phyloP scores from a whole-genome alignment of 2,797 vertebrate genomes.

The Peromyscus eremicus region DNA sequence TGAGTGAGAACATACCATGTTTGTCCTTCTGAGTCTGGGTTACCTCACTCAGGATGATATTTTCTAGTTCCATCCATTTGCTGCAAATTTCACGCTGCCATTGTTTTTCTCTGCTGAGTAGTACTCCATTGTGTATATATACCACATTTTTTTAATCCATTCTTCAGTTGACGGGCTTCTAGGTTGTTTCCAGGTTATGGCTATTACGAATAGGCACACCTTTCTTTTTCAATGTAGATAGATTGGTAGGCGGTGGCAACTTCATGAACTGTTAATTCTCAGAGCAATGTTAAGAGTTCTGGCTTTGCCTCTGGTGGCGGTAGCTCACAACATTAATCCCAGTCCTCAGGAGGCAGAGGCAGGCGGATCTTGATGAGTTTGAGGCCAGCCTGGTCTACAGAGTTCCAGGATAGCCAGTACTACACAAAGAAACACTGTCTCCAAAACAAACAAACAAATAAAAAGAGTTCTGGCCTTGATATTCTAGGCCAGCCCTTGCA shows the following conservation, averaged over 20 bases:
- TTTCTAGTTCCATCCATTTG: no score
- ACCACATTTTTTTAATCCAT: no score
- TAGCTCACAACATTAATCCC: not conserved
- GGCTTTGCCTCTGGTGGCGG: not conserved
- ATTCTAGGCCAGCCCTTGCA: not conserved
- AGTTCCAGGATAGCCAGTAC: not conserved
- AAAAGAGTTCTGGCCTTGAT: not conserved
- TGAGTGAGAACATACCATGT: no score
- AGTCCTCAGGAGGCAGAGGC: not conserved
- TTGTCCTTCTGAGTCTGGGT: no score
- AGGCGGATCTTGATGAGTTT: not conserved
- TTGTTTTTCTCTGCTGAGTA: no score
- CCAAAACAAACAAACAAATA: not conserved
- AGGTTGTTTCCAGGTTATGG: no score
- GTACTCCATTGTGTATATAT: no score
- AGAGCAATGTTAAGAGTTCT: not conserved
- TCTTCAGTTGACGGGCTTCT: no score
- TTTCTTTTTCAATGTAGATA: not conserved
- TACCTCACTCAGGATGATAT: no score
- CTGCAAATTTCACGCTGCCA: no score
- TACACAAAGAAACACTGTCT: not conserved
- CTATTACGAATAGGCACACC: not conserved
- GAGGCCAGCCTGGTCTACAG: not conserved
- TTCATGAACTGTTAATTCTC: not conserved
- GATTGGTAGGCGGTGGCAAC: not conserved